A percentile compares a stretch with the other conserved stretches of the same genome.
Evolutionary conservation across 2,888 invertebrate species (phyloP).

Genomic region (Spodoptera littoralis): DNA sequence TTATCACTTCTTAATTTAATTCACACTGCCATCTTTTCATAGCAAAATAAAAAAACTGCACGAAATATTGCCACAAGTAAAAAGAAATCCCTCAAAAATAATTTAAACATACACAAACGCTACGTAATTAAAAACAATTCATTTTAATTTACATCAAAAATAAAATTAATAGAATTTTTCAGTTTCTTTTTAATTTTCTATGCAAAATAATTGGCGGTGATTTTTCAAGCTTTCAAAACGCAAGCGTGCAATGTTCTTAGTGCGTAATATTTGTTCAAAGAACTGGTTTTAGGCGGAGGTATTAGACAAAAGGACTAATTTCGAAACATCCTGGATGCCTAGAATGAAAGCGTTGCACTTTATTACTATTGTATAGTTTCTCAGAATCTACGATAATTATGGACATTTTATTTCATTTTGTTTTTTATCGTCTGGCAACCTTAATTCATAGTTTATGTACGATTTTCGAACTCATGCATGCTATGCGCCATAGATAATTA

Average conservation of each 20-base stretch:
- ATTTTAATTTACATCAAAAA: constrained; percentile 33
- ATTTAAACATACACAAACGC: constrained; percentile 11
- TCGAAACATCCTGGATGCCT: constrained; percentile 45
- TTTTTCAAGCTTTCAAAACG: constrained; percentile 25
- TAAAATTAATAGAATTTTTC: constrained; percentile 22
- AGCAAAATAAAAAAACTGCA: not conserved
- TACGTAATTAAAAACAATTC: constrained; percentile 30
- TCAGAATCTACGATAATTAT: constrained; percentile 37
- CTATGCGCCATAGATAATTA: too few species aligned
- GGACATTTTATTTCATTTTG: constrained; percentile 14
- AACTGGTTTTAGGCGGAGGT: constrained; percentile 31
- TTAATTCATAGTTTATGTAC: too few species aligned
- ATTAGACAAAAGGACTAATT: constrained; percentile 61
- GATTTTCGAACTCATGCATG: too few species aligned
- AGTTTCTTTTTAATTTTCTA: constrained; percentile 21
- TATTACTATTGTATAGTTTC: constrained; percentile 30
- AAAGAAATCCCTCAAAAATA: constrained; percentile 10
- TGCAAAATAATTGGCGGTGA: constrained; percentile 22
- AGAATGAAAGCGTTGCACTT: constrained; percentile 48
- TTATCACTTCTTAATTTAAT: too few species aligned
- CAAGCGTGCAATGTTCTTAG: constrained; percentile 35
- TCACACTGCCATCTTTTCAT: constrained; percentile 1
- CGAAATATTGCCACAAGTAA: not conserved
- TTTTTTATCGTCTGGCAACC: constrained; percentile 20
- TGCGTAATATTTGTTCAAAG: constrained; percentile 52